Conservation (phyloP, 2,797 vertebrate genomes). For the Eulemur mongoz region DNA sequence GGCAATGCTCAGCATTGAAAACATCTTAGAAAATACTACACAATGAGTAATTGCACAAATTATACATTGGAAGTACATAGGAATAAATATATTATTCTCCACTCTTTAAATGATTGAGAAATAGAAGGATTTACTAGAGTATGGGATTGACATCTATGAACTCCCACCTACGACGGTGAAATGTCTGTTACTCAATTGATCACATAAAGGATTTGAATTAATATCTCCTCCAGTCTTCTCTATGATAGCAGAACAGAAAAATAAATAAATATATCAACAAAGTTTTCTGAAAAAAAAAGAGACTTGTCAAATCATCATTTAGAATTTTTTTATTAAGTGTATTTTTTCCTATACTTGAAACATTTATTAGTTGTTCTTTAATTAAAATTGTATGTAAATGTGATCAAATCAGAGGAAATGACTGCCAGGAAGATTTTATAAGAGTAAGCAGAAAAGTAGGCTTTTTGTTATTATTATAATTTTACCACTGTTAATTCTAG, state of each 20-base stretch:
- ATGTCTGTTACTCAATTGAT: neutral
- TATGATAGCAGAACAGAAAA: neutral
- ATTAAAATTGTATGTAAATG: constrained; percentile 74
- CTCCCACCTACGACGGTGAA: neutral
- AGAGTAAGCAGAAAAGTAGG: constrained; percentile 28
- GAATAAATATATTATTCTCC: neutral
- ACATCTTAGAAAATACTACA: constrained; percentile 3
- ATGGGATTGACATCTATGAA: neutral
- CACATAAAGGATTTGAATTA: neutral
- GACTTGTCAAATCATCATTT: constrained; percentile 30
- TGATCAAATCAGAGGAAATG: constrained; percentile 69
- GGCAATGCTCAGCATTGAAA: constrained; percentile 63
- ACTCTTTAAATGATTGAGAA: neutral
- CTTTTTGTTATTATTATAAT: constrained; percentile 10
- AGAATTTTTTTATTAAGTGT: constrained; percentile 32
- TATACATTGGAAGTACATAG: constrained; percentile 20
- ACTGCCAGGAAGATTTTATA: constrained; percentile 11
- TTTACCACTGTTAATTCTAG: neutral
- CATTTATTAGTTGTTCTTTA: constrained; percentile 70
- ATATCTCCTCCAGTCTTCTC: neutral
- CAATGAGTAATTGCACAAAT: constrained; percentile 49
- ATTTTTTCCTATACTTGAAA: constrained; percentile 66
- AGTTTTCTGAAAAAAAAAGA: constrained; percentile 8
- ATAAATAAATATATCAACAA: neutral
- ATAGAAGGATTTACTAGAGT: neutral